Evolutionary conservation across 2,888 invertebrate genomes (phyloP), one percentile per base, ranked within the genome.

Genomic region (Polyommatus icarus): DNA sequence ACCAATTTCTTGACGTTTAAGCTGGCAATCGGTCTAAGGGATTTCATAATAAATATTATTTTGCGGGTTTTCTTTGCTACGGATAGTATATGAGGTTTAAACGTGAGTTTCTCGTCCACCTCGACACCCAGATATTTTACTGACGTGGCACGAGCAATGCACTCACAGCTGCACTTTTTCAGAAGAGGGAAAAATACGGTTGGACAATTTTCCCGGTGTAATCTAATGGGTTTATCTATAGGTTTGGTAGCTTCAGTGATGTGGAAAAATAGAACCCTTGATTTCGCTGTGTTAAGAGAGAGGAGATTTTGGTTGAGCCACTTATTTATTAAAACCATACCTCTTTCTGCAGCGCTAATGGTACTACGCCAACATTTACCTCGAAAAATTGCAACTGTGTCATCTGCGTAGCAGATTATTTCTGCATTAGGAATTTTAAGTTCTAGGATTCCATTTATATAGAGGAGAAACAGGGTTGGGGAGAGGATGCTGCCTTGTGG

Each of bases 261-360:
- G 15, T 29, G 61, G 1, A 61, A 61, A 12, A 3, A 61, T 61
- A 61, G 24, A 10, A 61, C 7, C 1, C 57, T 76, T n/a, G 78
- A 75, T 46, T 61, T 77, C 10, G 50, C 24, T 5, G 15, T 67
- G n/a, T 59, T 78, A 8, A 73, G 46, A n/a, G 75, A 75, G 3
- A 78, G 50, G 18, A 50, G 29, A 40, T 61, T 78, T 75, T 76
- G 36, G n/a, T 61, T 12, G 15, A 61, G 24, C 40, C 36, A 40
- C 1, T 57, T 76, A 3, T 57, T 29, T 20, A 76, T 29, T 15
- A 50, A 1, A 8, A 24, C 4, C 54, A 76, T 29, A 15, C 76
- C 76, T 7, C 15, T 75, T 24, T 46, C 73, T 0, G 50, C 73
- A 6, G 50, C 15, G 1, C 36, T 1, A 0, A 50, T n/a, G 12